These are phyloP conservation scores for Empidonax traillii DNA, from an alignment of 2,113 vertebrate species.

Conservation along the genomic window DNA sequence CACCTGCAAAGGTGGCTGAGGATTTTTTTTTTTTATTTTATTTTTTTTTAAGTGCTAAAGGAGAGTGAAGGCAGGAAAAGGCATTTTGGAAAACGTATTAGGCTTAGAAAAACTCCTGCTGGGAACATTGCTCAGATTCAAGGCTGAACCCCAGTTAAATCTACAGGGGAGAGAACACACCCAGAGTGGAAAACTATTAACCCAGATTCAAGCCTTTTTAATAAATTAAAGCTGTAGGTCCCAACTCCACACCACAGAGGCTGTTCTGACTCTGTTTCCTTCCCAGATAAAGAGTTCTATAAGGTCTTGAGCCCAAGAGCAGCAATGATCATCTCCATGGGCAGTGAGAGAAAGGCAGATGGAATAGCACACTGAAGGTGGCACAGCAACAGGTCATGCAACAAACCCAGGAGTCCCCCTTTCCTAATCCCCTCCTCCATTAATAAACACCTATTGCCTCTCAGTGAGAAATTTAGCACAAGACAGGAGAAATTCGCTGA, in stretches of 20 bases:
- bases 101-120: neutral
- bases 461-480: neutral
- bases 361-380: rapidly evolving
- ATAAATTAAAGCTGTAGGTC: neutral
- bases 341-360: neutral
- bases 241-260: neutral
- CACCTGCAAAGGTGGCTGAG: neutral
- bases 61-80: neutral
- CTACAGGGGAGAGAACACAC: neutral
- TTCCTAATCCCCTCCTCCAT: neutral
- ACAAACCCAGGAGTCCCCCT: neutral
- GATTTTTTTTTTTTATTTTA: neutral
- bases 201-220: neutral
- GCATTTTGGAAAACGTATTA: neutral
- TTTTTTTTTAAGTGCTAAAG: neutral
- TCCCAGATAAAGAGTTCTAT: neutral
- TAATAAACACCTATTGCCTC: neutral
- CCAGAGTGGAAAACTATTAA: neutral
- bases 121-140: neutral
- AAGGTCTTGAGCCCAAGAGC: neutral
- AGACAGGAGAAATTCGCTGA: neutral
- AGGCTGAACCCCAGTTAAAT: neutral
- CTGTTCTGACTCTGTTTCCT: neutral
- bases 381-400: neutral
- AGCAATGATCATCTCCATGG: rapidly evolving